Evolutionary conservation across 1,140 invertebrate genomes (phyloP).

Genomic region (Macrotrachela quadricornifera): DNA sequence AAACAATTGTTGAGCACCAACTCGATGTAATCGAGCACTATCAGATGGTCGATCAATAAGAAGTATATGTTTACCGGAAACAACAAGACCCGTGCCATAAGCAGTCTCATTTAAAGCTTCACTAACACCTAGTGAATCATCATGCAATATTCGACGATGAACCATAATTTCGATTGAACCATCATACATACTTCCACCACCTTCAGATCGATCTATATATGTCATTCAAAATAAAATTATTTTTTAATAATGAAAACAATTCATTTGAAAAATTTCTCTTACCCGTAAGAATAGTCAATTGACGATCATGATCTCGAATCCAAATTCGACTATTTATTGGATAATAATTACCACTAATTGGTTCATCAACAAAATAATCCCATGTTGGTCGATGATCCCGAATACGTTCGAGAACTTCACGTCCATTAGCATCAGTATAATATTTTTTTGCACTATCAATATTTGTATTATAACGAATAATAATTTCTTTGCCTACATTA

Average conservation of each 20-base stretch:
- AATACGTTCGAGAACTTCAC: conserved; percentile 50
- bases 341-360: conserved; percentile 68
- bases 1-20: conserved; percentile 28
- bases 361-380: conserved; percentile 39
- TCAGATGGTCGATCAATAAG: conserved; percentile 21
- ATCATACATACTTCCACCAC: conserved; percentile 50
- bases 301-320: conserved; percentile 14
- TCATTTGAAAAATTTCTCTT: conserved; percentile 1
- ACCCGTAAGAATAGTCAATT: background rate
- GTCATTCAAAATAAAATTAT: too few species aligned
- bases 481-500: conserved; percentile 18
- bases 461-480: conserved; percentile 7
- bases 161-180: conserved; percentile 44
- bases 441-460: conserved; percentile 43
- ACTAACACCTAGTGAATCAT: conserved; percentile 74
- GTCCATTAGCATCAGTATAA: conserved; percentile 79
- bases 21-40: conserved; percentile 27
- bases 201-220: conserved; percentile 66
- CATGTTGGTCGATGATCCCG: conserved; percentile 52
- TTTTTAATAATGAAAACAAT: conserved; percentile 40
- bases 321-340: conserved; percentile 62
- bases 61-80: conserved; percentile 40
- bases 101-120: conserved; percentile 72
- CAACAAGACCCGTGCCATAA: conserved; percentile 47
- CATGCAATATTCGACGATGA: conserved; percentile 57